Base-by-base conservation (phyloP, 2,797 vertebrate species). In the Anolis apletophallus region DNA sequence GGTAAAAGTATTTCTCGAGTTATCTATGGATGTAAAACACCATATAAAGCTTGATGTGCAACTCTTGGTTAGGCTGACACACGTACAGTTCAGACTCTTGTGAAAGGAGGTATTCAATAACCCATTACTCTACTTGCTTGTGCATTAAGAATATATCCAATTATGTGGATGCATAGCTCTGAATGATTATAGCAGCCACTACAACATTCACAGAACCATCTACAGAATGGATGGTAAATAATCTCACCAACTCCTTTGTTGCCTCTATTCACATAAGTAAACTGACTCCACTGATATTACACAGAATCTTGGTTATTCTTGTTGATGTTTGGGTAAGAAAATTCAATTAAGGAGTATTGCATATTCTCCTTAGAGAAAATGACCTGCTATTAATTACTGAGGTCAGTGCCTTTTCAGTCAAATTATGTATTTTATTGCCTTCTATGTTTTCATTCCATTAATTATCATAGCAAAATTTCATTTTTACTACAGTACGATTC, bases 401-500 rank as follows among this genome's bases (percentile, higher is more conserved):
- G 78, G 64, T 80, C 9, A 52, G 21, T 74, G 55, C 52, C 64
- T 85, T 79, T 82, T 40, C 21, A 36, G 26, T 57, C 32, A 13
- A 40, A 21, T 34, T 21, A 75, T 67, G 40, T 52, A 74, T 29
- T 36, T n/a, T 75, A n/a, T 10, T 73, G 9, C 17, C 50, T 64
- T 21, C 57, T 29, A 64, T 21, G 17, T 55, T 75, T 40, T 54
- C 13, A 74, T 74, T 81, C 57, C 54, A 11, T 46, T 74, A 64
- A 81, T 36, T 67, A 57, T 68, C 69, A 59, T 67, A 68, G 36
- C 32, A 36, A 67, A 54, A 81, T 86, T 40, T 34, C 26, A 81
- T 81, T 81, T 54, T 74, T 55, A 81, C 36, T 86, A 68, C 50
- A 74, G 40, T 61, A 36, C 68, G 36, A 64, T 73, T 46, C 52